Conservation (phyloP, 2,797 vertebrate genomes). For the Zenarchopterus dispar region DNA sequence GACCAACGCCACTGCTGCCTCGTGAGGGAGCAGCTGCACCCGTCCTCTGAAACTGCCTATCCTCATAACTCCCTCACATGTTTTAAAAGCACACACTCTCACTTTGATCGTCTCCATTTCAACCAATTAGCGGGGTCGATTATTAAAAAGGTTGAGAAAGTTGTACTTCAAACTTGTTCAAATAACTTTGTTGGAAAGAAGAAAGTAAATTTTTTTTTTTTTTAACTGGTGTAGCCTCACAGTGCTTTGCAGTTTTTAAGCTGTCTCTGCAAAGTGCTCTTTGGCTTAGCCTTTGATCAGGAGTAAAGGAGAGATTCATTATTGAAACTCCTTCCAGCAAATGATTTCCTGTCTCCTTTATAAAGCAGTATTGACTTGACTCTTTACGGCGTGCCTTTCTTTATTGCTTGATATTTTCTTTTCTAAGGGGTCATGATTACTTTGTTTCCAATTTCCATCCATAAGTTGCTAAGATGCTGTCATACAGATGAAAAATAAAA, state of each 20-base stretch:
- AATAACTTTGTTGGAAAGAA: background rate
- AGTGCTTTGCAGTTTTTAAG: slow-evolving; percentile 36
- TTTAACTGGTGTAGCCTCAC: slow-evolving; percentile 6
- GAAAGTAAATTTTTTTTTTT: background rate
- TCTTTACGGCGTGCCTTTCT: slow-evolving; percentile 13
- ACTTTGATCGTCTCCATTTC: slow-evolving; percentile 40
- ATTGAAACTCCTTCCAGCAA: slow-evolving; percentile 53
- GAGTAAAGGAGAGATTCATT: slow-evolving; percentile 44
- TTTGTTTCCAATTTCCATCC: no score
- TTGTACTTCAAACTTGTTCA: background rate
- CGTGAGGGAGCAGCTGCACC: slow-evolving; percentile 46
- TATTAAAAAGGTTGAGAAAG: background rate
- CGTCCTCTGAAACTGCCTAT: slow-evolving; percentile 43
- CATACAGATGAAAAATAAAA: no score
- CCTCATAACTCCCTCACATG: slow-evolving; percentile 17
- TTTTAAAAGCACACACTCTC: slow-evolving; percentile 14
- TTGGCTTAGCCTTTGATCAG: slow-evolving; percentile 34
- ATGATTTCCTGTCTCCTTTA: slow-evolving; percentile 64
- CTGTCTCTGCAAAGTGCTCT: slow-evolving; percentile 33
- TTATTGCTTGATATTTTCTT: slow-evolving; percentile 10
- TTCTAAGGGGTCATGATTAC: no score
- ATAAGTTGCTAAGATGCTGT: no score
- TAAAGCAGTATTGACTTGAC: slow-evolving; percentile 51
- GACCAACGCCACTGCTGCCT: slow-evolving; percentile 32
- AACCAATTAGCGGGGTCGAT: slow-evolving; percentile 13